Percentiles rank a stretch among this genome's conserved stretches.
Evolutionary conservation across 2,888 invertebrate species (phyloP).

Genomic region (Nomada fucata): DNA sequence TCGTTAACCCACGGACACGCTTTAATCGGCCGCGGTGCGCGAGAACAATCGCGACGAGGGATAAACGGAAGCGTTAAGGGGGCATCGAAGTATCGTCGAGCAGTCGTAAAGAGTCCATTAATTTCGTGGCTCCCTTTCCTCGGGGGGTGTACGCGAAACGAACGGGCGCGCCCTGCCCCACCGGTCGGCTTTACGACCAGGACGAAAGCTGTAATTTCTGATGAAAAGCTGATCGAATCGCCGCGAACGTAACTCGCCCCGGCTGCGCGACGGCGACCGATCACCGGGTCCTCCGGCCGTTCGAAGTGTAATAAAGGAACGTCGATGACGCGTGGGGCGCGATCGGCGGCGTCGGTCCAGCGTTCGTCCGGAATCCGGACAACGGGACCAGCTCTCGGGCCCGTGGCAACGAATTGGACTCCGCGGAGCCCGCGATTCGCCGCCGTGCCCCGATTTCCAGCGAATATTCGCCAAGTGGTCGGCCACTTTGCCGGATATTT

Average conservation of each 20-base stretch:
- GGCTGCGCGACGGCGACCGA: slow-evolving; percentile 36
- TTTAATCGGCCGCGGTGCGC: not conserved
- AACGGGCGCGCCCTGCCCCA: not conserved
- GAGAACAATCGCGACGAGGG: not conserved
- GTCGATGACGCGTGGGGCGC: slow-evolving; percentile 3
- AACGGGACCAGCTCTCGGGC: slow-evolving; percentile 68
- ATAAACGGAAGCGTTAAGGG: slow-evolving; percentile 42
- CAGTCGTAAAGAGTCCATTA: slow-evolving; percentile 32
- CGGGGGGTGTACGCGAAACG: slow-evolving; percentile 8
- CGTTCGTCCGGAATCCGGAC: slow-evolving; percentile 36
- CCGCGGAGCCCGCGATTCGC: slow-evolving; percentile 33
- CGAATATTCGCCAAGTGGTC: slow-evolving; percentile 31
- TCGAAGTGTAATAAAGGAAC: slow-evolving; percentile 50
- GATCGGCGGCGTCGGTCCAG: not conserved
- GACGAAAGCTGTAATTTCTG: slow-evolving; percentile 12
- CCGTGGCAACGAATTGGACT: slow-evolving; percentile 69
- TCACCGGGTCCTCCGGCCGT: slow-evolving; percentile 57
- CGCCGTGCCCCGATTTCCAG: slow-evolving; percentile 56
- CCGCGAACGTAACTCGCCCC: slow-evolving; percentile 63
- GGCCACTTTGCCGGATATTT: slow-evolving; percentile 22
- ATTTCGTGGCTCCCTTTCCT: slow-evolving; percentile 23
- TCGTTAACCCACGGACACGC: not conserved
- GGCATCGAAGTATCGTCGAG: slow-evolving; percentile 30
- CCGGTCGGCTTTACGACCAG: not conserved
- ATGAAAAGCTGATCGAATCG: slow-evolving; percentile 41